Evolutionary conservation across 2,113 vertebrate species (phyloP), one percentile per base, ranked within the genome.

Genomic region (Piprites chloris): DNA sequence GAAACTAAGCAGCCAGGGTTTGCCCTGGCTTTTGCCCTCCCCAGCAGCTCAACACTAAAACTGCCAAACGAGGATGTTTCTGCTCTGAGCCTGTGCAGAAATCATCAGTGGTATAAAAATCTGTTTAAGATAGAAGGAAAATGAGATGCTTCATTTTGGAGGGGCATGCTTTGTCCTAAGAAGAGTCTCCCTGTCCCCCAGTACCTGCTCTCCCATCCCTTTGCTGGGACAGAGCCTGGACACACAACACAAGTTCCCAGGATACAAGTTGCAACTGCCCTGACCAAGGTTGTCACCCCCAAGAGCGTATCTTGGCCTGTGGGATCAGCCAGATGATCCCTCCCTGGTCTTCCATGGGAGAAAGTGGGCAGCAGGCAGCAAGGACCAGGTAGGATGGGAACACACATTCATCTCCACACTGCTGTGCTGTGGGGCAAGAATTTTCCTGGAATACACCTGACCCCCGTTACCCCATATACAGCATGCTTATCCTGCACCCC

Each of bases 261-360:
- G 17, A 41, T 28, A 21, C 0, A 0, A 19, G 27, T 7, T 19
- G 9, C 28, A 61, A 37, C 52, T 9, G 0, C 30, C 15, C 20
- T 0, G 1, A 18, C 35, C 39, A 63, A 56, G 50, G 46, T 39
- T 69, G 74, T 12, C 47, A 27, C 35, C 5, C 4, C 32, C 3
- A 6, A 18, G 16, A 42, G 17, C 28, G 8, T 32, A 35, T 7
- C 35, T 44, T 30, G 5, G 15, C 46, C 41, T 5, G 12, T 12
- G 18, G 20, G 7, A 78, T 10, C 63, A 39, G 12, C 37, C 21
- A 14, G 46, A 12, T 4, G 3, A 35, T 6, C 27, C 24, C 26
- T 33, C 8, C n/a, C 14, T 0, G 7, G 6, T 32, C 26, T 37
- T 17, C 3, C 37, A 12, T 14, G 39, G 74, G 44, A 73, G 47